Percentiles rank a stretch among this genome's conserved stretches.
Conservation (phyloP, 2,113 vertebrate genomes). For the Eubucco bourcierii region DNA sequence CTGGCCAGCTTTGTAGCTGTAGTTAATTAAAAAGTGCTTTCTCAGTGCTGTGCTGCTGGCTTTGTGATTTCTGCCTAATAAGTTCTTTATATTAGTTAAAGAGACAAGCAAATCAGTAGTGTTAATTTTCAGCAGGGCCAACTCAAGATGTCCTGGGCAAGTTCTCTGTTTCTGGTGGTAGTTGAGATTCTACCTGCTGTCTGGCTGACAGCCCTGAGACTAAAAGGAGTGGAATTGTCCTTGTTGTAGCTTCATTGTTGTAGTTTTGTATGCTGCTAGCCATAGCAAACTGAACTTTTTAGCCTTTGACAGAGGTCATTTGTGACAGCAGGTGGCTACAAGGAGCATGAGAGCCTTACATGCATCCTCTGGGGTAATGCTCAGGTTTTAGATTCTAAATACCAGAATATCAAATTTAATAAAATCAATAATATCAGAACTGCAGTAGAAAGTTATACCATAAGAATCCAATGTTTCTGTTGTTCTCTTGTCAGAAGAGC, state of each 20-base stretch:
- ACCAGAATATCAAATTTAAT: not conserved
- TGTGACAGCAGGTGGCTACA: not conserved
- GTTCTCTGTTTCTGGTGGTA: not conserved
- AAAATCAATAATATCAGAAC: not conserved
- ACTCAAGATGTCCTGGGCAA: not conserved
- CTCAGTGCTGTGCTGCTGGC: not conserved
- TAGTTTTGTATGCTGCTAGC: not conserved
- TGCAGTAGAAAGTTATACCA: not conserved
- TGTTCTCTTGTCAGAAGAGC: not conserved
- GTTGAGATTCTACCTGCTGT: not conserved
- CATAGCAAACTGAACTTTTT: not conserved
- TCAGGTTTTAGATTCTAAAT: not conserved
- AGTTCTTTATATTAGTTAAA: not conserved
- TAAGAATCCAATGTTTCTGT: not conserved
- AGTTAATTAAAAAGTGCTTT: constrained; percentile 25
- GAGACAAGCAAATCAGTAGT: not conserved
- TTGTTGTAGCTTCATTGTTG: not conserved
- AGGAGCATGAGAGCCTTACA: not conserved
- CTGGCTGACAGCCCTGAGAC: not conserved
- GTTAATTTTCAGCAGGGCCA: not conserved
- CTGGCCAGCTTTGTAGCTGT: not conserved
- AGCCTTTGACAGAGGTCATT: not conserved
- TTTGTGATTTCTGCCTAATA: not conserved
- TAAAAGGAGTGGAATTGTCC: not conserved
- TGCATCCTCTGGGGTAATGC: not conserved